phyloP scores from a whole-genome alignment of 1,140 invertebrate species.

The Drosophila arawakana region DNA sequence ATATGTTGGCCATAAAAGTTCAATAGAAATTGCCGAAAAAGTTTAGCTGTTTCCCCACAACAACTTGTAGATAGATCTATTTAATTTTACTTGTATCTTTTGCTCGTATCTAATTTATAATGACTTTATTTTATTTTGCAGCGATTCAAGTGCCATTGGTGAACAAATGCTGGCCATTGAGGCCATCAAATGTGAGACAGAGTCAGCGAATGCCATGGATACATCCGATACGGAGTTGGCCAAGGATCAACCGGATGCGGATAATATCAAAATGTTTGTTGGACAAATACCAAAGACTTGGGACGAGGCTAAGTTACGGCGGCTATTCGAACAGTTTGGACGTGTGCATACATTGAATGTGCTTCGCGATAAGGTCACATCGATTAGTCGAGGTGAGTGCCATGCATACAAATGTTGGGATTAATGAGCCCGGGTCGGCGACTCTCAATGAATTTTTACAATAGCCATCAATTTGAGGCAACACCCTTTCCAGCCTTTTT shows the following conservation, averaged over 20 bases:
- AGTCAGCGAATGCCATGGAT: slow-evolving; percentile 38
- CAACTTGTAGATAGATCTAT: slow-evolving; percentile 28
- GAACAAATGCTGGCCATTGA: slow-evolving; percentile 27
- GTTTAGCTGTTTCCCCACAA: slow-evolving; percentile 17
- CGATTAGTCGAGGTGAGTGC: slow-evolving; percentile 96
- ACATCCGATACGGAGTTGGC: slow-evolving; percentile 42
- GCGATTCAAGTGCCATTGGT: slow-evolving; percentile 38
- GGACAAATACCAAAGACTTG: slow-evolving; percentile 98
- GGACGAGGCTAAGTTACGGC: slow-evolving; percentile 97
- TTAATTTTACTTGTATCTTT: not conserved
- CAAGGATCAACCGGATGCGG: slow-evolving; percentile 94
- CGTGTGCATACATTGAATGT: slow-evolving; percentile 98
- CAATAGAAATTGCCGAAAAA: slow-evolving; percentile 49
- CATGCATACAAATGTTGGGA: slow-evolving; percentile 70
- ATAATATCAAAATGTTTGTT: slow-evolving; percentile 99
- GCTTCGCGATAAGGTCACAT: slow-evolving; percentile 97
- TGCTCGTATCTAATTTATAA: slow-evolving; percentile 31
- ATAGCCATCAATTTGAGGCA: slow-evolving; percentile 65
- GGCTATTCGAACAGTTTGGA: slow-evolving; percentile 98
- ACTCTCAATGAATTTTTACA: slow-evolving; percentile 75
- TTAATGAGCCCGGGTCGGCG: slow-evolving; percentile 31
- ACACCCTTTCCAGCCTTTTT: slow-evolving; percentile 26
- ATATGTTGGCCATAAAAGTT: slow-evolving; percentile 63
- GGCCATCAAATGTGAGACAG: slow-evolving; percentile 47
- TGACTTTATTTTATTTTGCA: slow-evolving; percentile 40